Evolutionary conservation across 92 coral and sea anemone species (phyloP).

Genomic region (Phenganax stokvisi): DNA sequence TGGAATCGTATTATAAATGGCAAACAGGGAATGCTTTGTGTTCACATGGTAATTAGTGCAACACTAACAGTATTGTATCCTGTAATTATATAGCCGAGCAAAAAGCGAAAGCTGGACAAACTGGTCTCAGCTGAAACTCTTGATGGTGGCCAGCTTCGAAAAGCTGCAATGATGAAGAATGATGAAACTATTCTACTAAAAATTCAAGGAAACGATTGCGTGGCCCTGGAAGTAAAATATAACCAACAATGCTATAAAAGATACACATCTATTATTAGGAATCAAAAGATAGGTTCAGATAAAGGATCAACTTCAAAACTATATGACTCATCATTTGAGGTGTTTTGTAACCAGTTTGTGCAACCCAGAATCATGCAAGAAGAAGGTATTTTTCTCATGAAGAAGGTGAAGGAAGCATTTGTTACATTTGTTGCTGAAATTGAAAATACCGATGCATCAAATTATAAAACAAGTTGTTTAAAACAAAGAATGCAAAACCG

Average conservation of each 20-base stretch:
- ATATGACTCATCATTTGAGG: neutral
- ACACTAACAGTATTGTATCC: no score
- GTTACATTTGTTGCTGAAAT: neutral
- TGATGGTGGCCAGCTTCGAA: neutral
- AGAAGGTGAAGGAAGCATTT: neutral
- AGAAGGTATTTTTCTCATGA: neutral
- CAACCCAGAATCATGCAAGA: neutral
- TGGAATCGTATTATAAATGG: no score
- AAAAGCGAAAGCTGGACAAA: neutral
- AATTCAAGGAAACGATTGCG: neutral
- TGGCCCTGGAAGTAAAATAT: neutral
- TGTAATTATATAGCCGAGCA: neutral
- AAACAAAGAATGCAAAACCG: neutral
- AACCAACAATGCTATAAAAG: neutral
- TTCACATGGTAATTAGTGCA: no score
- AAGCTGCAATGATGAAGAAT: neutral
- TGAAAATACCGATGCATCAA: slow-evolving; percentile 8
- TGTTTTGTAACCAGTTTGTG: neutral
- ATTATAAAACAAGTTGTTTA: neutral
- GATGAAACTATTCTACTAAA: neutral
- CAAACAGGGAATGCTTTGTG: no score
- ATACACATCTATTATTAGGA: neutral
- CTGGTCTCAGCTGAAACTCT: neutral
- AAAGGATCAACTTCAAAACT: neutral
- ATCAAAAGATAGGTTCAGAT: neutral